Conservation (phyloP, 1,140 invertebrate species). For the Drosophila cardini region DNA sequence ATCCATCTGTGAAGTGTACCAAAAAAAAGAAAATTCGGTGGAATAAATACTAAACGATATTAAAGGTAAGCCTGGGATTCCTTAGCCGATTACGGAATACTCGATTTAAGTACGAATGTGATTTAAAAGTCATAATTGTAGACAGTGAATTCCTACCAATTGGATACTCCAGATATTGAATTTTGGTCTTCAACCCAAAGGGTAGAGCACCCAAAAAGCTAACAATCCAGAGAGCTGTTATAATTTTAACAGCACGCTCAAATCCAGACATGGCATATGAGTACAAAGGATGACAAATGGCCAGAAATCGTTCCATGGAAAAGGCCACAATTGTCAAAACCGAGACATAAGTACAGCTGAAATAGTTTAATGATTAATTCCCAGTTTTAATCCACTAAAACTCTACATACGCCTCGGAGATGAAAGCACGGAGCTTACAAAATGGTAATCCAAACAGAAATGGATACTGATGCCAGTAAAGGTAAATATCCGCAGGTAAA, state of each 20-base stretch:
- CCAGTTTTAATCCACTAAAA: not conserved
- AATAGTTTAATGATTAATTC: constrained; percentile 5
- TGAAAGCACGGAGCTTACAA: constrained; percentile 93
- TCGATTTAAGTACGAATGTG: too few species aligned
- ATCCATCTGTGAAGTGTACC: constrained; percentile 72
- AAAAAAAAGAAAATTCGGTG: not conserved
- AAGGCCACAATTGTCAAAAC: constrained; percentile 96
- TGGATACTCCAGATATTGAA: constrained; percentile 90
- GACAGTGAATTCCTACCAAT: too few species aligned
- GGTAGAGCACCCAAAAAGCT: constrained; percentile 92
- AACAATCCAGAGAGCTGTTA: constrained; percentile 91
- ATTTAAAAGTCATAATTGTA: too few species aligned
- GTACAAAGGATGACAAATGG: constrained; percentile 95
- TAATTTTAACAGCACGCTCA: constrained; percentile 92
- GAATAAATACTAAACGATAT: too few species aligned
- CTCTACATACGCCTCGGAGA: constrained; percentile 93
- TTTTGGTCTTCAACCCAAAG: constrained; percentile 89
- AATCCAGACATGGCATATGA: constrained; percentile 92
- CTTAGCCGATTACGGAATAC: too few species aligned
- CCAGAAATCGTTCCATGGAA: constrained; percentile 94
- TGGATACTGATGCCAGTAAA: constrained; percentile 97
- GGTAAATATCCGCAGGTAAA: constrained; percentile 93
- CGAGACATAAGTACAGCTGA: constrained; percentile 93
- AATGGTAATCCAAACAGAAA: constrained; percentile 92
- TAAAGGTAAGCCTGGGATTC: too few species aligned